A percentile compares a stretch with the other conserved stretches of the same genome.
These are phyloP conservation scores for Charaxes varanes DNA, from an alignment of 1,140 invertebrate genomes.

Conservation along the genomic window DNA sequence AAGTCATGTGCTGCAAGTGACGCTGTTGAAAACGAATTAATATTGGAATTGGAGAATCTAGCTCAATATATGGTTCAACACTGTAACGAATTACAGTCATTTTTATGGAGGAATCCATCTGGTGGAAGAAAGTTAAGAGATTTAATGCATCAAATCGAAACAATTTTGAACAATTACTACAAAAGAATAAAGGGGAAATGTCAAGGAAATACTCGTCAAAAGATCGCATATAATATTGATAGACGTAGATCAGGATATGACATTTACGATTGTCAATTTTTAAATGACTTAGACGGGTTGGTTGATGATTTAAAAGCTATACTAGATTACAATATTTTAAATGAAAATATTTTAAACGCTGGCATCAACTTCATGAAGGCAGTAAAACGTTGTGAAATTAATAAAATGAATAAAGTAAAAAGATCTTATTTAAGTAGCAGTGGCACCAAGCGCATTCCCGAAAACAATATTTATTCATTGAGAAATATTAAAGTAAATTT, in stretches of 20 bases:
- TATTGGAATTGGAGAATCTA: slow-evolving; percentile 53
- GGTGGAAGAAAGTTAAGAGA: slow-evolving; percentile 51
- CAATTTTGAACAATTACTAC: slow-evolving; percentile 41
- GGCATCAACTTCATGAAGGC: slow-evolving; percentile 21
- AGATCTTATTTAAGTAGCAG: slow-evolving; percentile 9
- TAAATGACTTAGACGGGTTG: slow-evolving; percentile 24
- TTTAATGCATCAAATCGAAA: slow-evolving; percentile 41
- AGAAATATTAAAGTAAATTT: slow-evolving; percentile 53
- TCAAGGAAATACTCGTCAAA: slow-evolving; percentile 38
- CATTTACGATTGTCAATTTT: slow-evolving; percentile 12
- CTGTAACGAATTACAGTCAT: slow-evolving; percentile 61
- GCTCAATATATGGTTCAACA: slow-evolving; percentile 52
- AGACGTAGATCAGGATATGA: slow-evolving; percentile 23
- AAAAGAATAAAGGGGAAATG: slow-evolving; percentile 51
- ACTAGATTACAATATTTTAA: slow-evolving; percentile 13
- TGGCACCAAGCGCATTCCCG: slow-evolving; percentile 11
- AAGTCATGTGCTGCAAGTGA: slow-evolving; percentile 43
- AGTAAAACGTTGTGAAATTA: slow-evolving; percentile 29
- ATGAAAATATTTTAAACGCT: slow-evolving; percentile 19
- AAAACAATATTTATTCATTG: slow-evolving; percentile 35
- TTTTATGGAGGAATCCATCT: slow-evolving; percentile 50
- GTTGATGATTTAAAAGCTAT: slow-evolving; percentile 27
- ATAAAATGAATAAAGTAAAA: slow-evolving; percentile 19
- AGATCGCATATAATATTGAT: slow-evolving; percentile 35
- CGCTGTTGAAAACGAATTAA: slow-evolving; percentile 43